Evolutionary conservation across 2,113 vertebrate genomes (phyloP), one percentile per base, ranked within the genome.

Genomic region (Suricata suricatta): DNA sequence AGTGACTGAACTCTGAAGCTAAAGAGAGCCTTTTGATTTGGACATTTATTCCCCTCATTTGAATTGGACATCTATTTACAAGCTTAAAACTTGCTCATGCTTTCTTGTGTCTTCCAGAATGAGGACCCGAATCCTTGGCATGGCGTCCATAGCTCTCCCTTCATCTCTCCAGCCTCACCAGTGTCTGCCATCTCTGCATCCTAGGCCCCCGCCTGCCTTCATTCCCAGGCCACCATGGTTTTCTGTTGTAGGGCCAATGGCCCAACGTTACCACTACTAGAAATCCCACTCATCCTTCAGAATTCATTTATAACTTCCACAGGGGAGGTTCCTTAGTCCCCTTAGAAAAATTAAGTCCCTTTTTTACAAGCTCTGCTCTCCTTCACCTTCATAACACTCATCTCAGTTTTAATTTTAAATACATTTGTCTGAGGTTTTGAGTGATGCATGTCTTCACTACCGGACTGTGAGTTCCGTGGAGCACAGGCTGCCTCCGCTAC

Each of bases 361-460:
- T 64, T 72, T 3, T 71, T 47, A 63, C 31, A 84, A 81, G 41
- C 17, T 81, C 57, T 74, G 29, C 52, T 57, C 63, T 47, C 8
- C 41, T 79, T 83, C 29, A 16, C 8, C 41, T 79, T 83, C 29
- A 16, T 31, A 57, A 33, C 9, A 29, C 25, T 54, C 71, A 86
- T 47, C 29, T 93, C 63, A 10, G n/a, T 29, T 74, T 95, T 66
- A 74, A 64, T 86, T 90, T 72, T 31, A 94, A 86, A 72, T 31
- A 10, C 21, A 21, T 71, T 31, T 80, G 31, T 69, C 54, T 87
- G 47, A 90, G 41, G 47, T 41, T 94, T 38, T 23, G 52, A 86
- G 95, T 77, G 77, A 38, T 7, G 5, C 13, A 35, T 19, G 23
- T 54, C 79, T 83, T 87, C 10, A 0, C 23, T 19, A 5, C 4